Conservation (phyloP, 2,113 vertebrate genomes). For the Lepisosteus osseus region DNA sequence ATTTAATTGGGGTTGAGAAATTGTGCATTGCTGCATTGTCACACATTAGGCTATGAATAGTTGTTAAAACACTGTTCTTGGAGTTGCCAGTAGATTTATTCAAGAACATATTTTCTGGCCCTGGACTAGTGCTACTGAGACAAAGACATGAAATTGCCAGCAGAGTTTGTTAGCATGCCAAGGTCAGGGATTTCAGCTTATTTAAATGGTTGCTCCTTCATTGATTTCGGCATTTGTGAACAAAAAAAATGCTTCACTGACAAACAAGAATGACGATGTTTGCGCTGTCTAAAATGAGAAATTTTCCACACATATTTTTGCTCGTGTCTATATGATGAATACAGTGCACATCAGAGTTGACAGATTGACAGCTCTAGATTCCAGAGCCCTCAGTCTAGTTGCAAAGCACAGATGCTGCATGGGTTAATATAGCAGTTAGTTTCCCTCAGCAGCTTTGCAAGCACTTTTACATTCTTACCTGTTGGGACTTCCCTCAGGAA, state of each 20-base stretch:
- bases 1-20: background rate
- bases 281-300: conserved; percentile 4
- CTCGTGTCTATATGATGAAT: conserved; percentile 49
- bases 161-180: conserved; percentile 12
- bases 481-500: background rate
- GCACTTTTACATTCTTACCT: background rate
- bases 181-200: conserved; percentile 16
- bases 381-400: conserved; percentile 3
- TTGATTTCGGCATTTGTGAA: background rate
- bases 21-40: background rate
- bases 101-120: conserved; percentile 2
- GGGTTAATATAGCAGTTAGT: conserved; percentile 9
- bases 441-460: background rate
- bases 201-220: background rate
- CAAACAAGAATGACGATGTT: conserved; percentile 6
- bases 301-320: conserved; percentile 18
- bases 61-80: background rate
- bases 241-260: conserved; percentile 1
- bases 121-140: background rate
- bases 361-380: conserved; percentile 38
- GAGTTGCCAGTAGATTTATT: background rate
- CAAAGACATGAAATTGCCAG: conserved; percentile 2
- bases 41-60: no score
- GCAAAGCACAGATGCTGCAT: conserved; percentile 1
- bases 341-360: conserved; percentile 46